Evolutionary conservation across 1,140 invertebrate species (phyloP).

Genomic region (Brachionus manjavacas): DNA sequence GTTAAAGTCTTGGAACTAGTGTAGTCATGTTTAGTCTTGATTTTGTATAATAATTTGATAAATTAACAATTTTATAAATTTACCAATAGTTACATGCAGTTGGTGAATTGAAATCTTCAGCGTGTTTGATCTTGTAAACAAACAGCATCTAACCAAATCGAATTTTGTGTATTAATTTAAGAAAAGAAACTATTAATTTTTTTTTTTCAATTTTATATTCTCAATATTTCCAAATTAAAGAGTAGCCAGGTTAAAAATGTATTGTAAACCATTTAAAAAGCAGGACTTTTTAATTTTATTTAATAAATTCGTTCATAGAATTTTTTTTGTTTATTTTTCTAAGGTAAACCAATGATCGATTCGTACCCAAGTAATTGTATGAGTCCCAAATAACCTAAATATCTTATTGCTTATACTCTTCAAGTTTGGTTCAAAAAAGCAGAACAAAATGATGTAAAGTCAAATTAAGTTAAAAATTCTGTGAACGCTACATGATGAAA

Average conservation of each 20-base stretch:
- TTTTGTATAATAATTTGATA: neutral
- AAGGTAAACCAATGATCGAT: neutral
- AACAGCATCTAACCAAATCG: neutral
- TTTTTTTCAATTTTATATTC: neutral
- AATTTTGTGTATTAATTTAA: neutral
- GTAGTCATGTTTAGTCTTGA: neutral
- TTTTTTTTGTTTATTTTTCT: neutral
- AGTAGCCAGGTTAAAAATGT: neutral
- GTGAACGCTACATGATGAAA: no score
- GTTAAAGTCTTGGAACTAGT: conserved; percentile 58
- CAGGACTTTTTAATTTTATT: neutral
- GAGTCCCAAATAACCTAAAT: no score
- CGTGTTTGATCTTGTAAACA: neutral
- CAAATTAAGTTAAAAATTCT: no score
- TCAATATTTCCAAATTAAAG: neutral
- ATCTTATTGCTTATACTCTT: no score
- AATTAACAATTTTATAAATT: neutral
- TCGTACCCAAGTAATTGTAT: no score
- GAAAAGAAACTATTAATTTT: neutral
- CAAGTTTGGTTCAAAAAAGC: no score
- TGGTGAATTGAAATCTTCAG: neutral
- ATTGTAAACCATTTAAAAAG: neutral
- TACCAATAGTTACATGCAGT: neutral
- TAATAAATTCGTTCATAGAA: conserved; percentile 5
- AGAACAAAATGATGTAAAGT: no score